These are phyloP conservation scores for Conops quadrifasciatus DNA, from an alignment of 2,888 invertebrate genomes.

Conservation along the genomic window DNA sequence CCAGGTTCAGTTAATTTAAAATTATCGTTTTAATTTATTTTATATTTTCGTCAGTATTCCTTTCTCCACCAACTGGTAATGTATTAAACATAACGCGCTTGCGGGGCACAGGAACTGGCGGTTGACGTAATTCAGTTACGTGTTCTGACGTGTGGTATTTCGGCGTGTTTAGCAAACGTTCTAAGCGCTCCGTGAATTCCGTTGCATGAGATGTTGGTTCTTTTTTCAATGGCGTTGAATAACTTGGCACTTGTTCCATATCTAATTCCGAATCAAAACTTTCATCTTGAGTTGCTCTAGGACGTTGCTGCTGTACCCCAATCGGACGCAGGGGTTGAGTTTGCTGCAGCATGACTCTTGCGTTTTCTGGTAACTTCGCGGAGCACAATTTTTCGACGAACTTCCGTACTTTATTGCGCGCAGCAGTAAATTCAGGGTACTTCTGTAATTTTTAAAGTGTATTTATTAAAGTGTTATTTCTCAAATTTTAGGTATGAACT, in stretches of 20 bases:
- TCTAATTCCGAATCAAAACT: slow-evolving; percentile 30
- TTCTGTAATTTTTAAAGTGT: slow-evolving; percentile 43
- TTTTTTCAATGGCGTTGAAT: slow-evolving; percentile 29
- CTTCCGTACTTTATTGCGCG: slow-evolving; percentile 56
- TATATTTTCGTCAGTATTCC: slow-evolving; percentile 22
- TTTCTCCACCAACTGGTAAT: slow-evolving; percentile 37
- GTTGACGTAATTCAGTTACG: slow-evolving; percentile 24
- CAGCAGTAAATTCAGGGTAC: slow-evolving; percentile 54
- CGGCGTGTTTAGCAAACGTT: slow-evolving; percentile 53
- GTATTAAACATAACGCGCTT: slow-evolving; percentile 61
- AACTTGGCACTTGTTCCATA: slow-evolving; percentile 22
- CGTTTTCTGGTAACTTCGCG: slow-evolving; percentile 50
- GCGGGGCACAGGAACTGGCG: slow-evolving; percentile 59
- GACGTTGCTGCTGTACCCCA: neutral
- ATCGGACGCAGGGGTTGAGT: slow-evolving; percentile 48
- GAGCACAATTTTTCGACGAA: slow-evolving; percentile 57
- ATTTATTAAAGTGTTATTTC: neutral
- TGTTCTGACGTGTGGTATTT: slow-evolving; percentile 43
- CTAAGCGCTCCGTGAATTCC: slow-evolving; percentile 54
- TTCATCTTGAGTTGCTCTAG: neutral
- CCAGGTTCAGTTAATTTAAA: slow-evolving; percentile 74
- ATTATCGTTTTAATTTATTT: slow-evolving; percentile 2
- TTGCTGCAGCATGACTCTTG: slow-evolving; percentile 47
- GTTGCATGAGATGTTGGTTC: neutral
- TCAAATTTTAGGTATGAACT: slow-evolving; percentile 1